Evolutionary conservation across 2,113 vertebrate species (phyloP).

Genomic region (Aix galericulata): DNA sequence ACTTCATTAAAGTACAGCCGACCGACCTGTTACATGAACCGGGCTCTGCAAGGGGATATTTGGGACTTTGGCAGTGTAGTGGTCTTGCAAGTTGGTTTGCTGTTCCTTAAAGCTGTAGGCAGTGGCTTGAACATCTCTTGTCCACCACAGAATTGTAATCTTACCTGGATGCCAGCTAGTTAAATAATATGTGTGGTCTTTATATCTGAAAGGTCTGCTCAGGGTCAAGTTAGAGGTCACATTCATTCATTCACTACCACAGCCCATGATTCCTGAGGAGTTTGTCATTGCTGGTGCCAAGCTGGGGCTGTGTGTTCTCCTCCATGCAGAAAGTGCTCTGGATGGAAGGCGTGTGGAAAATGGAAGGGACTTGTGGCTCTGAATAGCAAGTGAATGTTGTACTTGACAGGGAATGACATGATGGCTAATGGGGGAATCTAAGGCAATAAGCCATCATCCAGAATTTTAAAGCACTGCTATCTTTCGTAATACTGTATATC

Average conservation of each 20-base stretch:
- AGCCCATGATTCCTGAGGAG: not conserved
- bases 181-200: not conserved
- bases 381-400: not conserved
- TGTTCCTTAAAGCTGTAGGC: not conserved
- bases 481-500: not conserved
- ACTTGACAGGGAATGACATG: not conserved
- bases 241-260: not conserved
- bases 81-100: not conserved
- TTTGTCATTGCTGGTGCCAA: not conserved
- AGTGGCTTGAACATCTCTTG: not conserved
- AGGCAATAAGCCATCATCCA: not conserved
- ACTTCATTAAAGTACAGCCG: slow-evolving; percentile 39
- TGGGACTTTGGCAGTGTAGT: not conserved
- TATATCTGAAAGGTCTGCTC: not conserved
- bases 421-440: not conserved
- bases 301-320: not conserved
- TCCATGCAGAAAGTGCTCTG: not conserved
- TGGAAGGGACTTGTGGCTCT: not conserved
- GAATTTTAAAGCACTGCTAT: not conserved
- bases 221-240: not conserved
- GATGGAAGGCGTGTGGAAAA: not conserved
- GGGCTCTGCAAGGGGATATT: not conserved
- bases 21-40: not conserved
- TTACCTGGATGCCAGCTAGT: not conserved
- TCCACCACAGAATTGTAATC: not conserved